phyloP scores from a whole-genome alignment of 1,140 invertebrate species.

The Halesus radiatus region DNA sequence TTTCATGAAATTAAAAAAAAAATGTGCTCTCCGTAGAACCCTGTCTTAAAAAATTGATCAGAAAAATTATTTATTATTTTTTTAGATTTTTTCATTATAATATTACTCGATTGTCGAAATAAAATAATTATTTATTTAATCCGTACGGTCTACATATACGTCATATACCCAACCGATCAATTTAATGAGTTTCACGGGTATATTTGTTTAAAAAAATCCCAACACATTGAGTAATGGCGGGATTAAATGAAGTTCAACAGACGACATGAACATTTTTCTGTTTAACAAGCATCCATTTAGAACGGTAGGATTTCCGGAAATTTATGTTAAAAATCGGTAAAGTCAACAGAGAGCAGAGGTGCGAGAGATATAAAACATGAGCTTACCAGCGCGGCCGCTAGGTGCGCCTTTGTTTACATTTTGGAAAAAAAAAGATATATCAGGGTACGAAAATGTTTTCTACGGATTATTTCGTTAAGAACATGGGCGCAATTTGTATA shows the following conservation, averaged over 20 bases:
- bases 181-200: background rate
- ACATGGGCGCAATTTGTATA: background rate
- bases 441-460: constrained; percentile 7
- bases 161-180: too few relatives aligned
- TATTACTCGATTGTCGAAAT: too few relatives aligned
- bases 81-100: too few relatives aligned
- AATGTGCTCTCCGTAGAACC: too few relatives aligned
- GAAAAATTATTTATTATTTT: too few relatives aligned
- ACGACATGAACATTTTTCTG: constrained; percentile 31
- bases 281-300: constrained; percentile 13
- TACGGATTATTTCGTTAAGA: constrained; percentile 29
- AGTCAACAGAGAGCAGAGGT: constrained; percentile 47
- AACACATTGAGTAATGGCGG: constrained; percentile 10
- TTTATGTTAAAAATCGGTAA: constrained; percentile 48
- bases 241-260: constrained; percentile 32
- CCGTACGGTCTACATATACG: too few relatives aligned
- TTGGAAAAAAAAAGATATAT: constrained; percentile 17
- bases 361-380: constrained; percentile 46
- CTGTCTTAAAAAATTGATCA: too few relatives aligned
- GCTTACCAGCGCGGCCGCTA: constrained; percentile 22
- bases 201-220: constrained; percentile 2
- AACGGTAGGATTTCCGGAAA: constrained; percentile 37
- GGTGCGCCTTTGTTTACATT: constrained; percentile 18
- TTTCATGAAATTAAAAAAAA: too few relatives aligned
- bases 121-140: too few relatives aligned